A percentile compares a stretch with the other conserved stretches of the same genome.
phyloP scores from a whole-genome alignment of 2,888 invertebrate genomes.

The Agapostemon virescens region DNA sequence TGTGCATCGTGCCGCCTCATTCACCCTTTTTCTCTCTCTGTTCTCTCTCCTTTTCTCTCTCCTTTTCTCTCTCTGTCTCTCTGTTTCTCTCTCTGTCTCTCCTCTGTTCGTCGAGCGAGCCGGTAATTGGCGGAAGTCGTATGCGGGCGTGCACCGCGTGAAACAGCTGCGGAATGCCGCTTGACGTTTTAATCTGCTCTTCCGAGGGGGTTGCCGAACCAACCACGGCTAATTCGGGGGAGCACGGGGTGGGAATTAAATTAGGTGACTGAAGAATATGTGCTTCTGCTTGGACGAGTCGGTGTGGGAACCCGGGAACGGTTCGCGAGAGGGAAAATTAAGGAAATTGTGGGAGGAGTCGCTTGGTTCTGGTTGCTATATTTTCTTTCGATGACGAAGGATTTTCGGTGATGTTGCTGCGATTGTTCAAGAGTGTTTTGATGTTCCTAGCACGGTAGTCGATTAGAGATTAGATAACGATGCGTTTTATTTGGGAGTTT shows the following conservation, averaged over 20 bases:
- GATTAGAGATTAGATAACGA: no score
- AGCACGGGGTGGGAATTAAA: background rate
- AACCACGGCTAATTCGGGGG: background rate
- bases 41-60: slow-evolving; percentile 8
- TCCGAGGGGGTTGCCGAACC: slow-evolving; percentile 8
- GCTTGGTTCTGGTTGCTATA: no score
- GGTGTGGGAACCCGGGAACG: background rate
- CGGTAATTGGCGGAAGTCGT: slow-evolving; percentile 53
- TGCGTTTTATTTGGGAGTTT: no score
- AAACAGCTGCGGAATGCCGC: slow-evolving; percentile 32
- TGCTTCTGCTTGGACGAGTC: no score
- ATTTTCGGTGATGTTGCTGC: background rate
- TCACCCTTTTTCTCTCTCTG: slow-evolving; percentile 11
- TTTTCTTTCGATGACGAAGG: background rate
- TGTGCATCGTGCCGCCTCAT: slow-evolving; percentile 39
- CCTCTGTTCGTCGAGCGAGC: slow-evolving; percentile 7
- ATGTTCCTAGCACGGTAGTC: background rate
- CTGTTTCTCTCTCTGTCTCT: background rate
- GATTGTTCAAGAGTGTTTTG: background rate
- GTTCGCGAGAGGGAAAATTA: slow-evolving; percentile 4
- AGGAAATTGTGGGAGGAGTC: background rate
- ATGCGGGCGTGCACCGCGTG: slow-evolving; percentile 29
- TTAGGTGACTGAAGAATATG: slow-evolving; percentile 1
- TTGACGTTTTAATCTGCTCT: slow-evolving; percentile 32
- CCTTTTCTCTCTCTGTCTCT: background rate